Base-by-base conservation (phyloP, 1,140 invertebrate genomes). In the Melitaea cinxia region DNA sequence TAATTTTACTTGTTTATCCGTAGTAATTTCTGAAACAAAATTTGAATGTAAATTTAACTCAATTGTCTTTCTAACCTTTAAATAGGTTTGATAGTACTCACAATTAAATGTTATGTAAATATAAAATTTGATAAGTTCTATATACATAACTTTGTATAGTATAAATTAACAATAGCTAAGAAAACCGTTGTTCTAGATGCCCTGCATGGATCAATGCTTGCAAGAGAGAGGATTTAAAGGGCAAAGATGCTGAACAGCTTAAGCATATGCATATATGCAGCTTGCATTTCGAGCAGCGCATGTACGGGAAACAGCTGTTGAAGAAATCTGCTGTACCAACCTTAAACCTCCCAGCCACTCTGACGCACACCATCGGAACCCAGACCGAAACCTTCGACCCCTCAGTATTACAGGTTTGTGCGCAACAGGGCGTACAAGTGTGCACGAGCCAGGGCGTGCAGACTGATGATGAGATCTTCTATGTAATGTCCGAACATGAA, bases 301-400 rank as follows among this genome's bases (percentile, higher is more conserved):
- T 70, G 68, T 70, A 70, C 26, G 68, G 68, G n/a, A 70, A 70
- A 15, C 56, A 53, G 21, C 53, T 70, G 3, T 53, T 70, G 10
- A 70, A 70, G 42, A 70, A 70, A 37, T 57, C 68, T 4, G 68
- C 68, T 0, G 21, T 70, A 0, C 68, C 68, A 4, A 70, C 68
- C 6, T 24, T 70, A 14, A 65, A 61, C 33, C 47, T 70, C 2
- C 68, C 68, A 3, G 17, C 23, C 5, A 37, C 24, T 0, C 7
- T 33, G 10, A 62, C 45, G 12, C 50, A n/a, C 14, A 42, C 19
- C 45, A 19, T 15, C 4, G 55, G 24, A 9, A 70, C 68, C 3
- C 68, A 70, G 12, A 70, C 68, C 14, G 68, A 70, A 17, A 57
- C 6, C 6, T 47, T 23, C 2, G 26, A 52, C 10, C 26, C 35